These are phyloP conservation scores for Lepidochrysops patricia DNA, from an alignment of 2,888 invertebrate genomes.

Conservation along the genomic window DNA sequence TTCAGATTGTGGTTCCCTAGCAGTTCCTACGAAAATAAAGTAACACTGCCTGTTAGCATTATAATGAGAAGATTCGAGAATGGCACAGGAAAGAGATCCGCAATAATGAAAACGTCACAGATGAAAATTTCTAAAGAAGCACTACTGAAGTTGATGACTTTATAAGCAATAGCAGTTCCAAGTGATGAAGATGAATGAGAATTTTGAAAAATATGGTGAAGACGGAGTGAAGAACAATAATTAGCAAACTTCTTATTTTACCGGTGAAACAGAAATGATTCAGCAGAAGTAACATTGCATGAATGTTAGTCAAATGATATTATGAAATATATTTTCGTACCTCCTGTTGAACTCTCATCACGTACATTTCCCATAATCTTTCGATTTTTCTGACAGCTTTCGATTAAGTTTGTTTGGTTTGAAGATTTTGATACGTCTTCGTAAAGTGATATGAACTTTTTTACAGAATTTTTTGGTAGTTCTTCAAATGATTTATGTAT, in stretches of 20 bases:
- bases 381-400: background rate
- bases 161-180: background rate
- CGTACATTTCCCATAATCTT: background rate
- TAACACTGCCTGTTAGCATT: background rate
- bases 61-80: background rate
- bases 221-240: background rate
- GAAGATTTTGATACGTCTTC: conserved; percentile 38
- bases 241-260: background rate
- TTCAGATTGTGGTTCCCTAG: conserved; percentile 14
- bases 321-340: background rate
- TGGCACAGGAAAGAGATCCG: background rate
- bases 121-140: background rate
- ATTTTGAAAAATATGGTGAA: background rate
- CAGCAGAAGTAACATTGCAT: background rate
- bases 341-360: conserved; percentile 5
- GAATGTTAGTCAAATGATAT: background rate
- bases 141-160: background rate
- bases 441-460: conserved; percentile 58
- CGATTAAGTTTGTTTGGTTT: background rate
- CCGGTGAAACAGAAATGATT: background rate
- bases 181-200: background rate
- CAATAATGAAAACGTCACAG: background rate
- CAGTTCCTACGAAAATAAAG: conserved; percentile 26
- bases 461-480: conserved; percentile 59
- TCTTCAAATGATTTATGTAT: conserved; percentile 63